Percentiles rank a stretch among this genome's conserved stretches.
Conservation (phyloP, 2,888 invertebrate genomes). For the Notocelia uddmanniana region DNA sequence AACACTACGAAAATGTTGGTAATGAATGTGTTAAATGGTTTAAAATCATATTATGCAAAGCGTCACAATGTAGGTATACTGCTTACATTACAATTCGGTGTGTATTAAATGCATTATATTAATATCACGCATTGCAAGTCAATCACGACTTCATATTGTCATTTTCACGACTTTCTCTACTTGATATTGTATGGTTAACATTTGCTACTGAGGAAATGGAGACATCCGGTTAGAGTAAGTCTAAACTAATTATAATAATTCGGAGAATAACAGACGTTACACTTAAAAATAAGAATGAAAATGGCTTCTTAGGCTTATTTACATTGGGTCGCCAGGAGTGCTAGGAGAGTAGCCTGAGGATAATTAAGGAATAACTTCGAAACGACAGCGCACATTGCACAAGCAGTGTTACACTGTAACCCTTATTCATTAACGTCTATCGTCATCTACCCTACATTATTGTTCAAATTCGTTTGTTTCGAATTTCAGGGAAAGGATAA, state of each 20-base stretch:
- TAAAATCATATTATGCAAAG: neutral
- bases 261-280: constrained; percentile 17
- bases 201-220: constrained; percentile 8
- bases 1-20: neutral
- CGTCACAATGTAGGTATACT: neutral
- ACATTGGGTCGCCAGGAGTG: neutral
- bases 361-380: no score
- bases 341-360: no score
- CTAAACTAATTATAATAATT: constrained; percentile 35
- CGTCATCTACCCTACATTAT: no score
- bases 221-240: constrained; percentile 17
- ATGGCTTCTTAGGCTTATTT: neutral
- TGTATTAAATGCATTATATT: constrained; percentile 41
- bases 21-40: neutral
- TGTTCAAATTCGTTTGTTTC: neutral
- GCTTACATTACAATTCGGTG: constrained; percentile 25
- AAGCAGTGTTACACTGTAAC: no score
- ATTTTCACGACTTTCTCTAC: constrained; percentile 5
- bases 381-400: no score
- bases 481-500: no score
- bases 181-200: constrained; percentile 8
- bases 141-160: constrained; percentile 33
- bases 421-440: neutral
- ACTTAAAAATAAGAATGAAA: constrained; percentile 13
- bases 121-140: constrained; percentile 39